phyloP scores from a whole-genome alignment of 1,140 invertebrate genomes.

The Caligus rogercresseyi region DNA sequence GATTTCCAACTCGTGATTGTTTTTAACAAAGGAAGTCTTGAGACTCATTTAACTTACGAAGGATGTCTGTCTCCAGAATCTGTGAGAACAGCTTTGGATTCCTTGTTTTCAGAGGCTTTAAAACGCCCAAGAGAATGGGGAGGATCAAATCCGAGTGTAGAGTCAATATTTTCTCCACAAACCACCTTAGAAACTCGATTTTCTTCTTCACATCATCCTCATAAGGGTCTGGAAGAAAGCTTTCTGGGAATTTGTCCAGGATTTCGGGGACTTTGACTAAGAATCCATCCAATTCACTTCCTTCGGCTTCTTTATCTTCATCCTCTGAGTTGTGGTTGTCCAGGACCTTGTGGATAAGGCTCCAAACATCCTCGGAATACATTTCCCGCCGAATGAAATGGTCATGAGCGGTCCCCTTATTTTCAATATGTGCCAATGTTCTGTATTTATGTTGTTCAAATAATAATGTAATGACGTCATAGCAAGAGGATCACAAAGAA shows the following conservation, averaged over 20 bases:
- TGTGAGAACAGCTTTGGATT: neutral
- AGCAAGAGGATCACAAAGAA: no score
- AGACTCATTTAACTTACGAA: no score
- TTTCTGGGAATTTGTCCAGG: neutral
- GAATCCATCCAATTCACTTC: neutral
- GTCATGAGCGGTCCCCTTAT: no score
- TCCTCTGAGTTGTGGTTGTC: neutral
- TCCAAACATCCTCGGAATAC: neutral
- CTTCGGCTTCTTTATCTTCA: neutral
- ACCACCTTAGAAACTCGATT: neutral
- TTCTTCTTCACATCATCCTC: neutral
- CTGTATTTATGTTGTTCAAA: no score
- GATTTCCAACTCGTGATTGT: no score
- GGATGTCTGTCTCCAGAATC: no score
- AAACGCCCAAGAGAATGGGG: neutral
- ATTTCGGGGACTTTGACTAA: neutral
- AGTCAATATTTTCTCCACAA: neutral
- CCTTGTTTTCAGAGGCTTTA: neutral
- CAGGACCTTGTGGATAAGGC: neutral
- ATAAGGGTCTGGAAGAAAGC: neutral
- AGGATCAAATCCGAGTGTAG: neutral
- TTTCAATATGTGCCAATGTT: no score
- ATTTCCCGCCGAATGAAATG: neutral
- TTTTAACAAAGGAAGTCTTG: no score
- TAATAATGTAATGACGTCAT: no score